phyloP scores from a whole-genome alignment of 1,140 invertebrate species.

The Monomorium pharaonis region DNA sequence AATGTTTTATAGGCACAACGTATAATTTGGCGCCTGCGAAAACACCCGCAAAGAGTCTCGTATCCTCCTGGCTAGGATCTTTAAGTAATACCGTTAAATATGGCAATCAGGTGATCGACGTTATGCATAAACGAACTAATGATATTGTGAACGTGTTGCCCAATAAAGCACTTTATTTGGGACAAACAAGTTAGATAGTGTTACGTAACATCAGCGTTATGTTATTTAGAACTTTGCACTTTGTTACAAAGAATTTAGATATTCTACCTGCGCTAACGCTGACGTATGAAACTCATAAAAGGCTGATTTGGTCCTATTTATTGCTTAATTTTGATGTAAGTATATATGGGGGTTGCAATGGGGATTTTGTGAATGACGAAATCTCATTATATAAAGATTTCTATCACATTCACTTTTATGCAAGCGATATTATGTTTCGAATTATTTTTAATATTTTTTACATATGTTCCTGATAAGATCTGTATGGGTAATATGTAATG shows the following conservation, averaged over 20 bases:
- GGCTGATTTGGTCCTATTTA: conserved; percentile 57
- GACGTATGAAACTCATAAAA: conserved; percentile 54
- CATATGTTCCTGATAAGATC: conserved; percentile 12
- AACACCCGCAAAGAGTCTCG: conserved; percentile 82
- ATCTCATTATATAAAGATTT: not conserved
- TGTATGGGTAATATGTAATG: conserved; percentile 13
- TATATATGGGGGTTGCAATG: not conserved
- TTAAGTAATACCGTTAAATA: conserved; percentile 87
- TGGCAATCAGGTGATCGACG: conserved; percentile 87
- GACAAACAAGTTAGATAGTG: conserved; percentile 70
- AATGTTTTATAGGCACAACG: conserved; percentile 68
- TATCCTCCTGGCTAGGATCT: conserved; percentile 86
- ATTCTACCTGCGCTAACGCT: not conserved
- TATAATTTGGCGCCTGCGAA: conserved; percentile 70
- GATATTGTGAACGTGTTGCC: conserved; percentile 81
- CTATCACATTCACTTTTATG: conserved; percentile 35
- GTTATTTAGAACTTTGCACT: conserved; percentile 31
- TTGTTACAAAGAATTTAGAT: conserved; percentile 8
- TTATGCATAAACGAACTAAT: conserved; percentile 86
- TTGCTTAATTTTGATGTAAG: conserved; percentile 33
- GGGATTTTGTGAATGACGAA: conserved; percentile 17
- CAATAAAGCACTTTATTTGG: conserved; percentile 78
- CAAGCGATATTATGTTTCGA: not conserved
- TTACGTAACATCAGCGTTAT: conserved; percentile 23
- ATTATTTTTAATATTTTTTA: conserved; percentile 22